phyloP scores from a whole-genome alignment of 2,113 vertebrate genomes.

The Engystomops pustulosus region DNA sequence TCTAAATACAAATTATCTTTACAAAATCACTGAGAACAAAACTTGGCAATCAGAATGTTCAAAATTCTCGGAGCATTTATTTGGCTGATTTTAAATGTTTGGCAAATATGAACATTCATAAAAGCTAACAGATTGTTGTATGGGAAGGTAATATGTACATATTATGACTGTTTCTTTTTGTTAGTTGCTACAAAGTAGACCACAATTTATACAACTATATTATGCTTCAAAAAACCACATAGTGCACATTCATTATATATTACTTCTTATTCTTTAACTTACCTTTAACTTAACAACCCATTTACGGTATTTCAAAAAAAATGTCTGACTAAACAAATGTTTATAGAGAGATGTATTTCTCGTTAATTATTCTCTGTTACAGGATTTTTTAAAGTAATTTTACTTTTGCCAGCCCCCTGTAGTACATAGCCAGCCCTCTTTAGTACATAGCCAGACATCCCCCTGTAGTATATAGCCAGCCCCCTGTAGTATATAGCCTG shows the following conservation, averaged over 20 bases:
- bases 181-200: background rate
- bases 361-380: too few species aligned
- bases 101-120: constrained; percentile 21
- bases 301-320: too few species aligned
- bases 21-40: constrained; percentile 16
- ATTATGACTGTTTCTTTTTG: constrained; percentile 29
- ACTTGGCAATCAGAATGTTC: constrained; percentile 1
- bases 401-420: too few species aligned
- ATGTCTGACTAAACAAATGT: too few species aligned
- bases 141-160: constrained; percentile 35
- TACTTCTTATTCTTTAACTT: background rate
- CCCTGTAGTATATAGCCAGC: too few species aligned
- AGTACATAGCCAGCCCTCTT: too few species aligned
- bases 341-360: too few species aligned
- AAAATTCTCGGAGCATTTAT: background rate
- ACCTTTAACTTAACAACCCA: background rate
- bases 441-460: too few species aligned
- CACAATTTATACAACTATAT: background rate
- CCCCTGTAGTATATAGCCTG: too few species aligned
- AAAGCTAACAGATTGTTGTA: constrained; percentile 38
- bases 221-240: constrained; percentile 21
- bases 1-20: too few species aligned
- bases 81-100: constrained; percentile 62
- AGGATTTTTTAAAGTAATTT: too few species aligned
- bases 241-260: background rate